Evolutionary conservation across 2,797 vertebrate species (phyloP).

Genomic region (Pseudochaenichthys georgianus): DNA sequence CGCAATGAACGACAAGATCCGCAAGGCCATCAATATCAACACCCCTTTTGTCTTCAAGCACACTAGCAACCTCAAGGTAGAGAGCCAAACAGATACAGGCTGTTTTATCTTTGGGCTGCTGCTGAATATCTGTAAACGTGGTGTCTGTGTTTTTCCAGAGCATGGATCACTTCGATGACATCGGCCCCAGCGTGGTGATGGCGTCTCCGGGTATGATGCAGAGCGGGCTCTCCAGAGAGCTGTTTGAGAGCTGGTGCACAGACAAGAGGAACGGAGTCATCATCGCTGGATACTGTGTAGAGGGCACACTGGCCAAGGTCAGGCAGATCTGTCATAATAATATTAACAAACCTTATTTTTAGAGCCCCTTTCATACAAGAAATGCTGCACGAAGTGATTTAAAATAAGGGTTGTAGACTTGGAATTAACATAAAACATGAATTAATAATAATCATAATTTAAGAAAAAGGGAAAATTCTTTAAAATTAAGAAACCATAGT

Average conservation of each 20-base stretch:
- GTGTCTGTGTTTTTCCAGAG: conserved; percentile 83
- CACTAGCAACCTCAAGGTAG: conserved; percentile 98
- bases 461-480: too few species aligned
- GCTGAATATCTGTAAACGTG: not conserved
- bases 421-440: too few species aligned
- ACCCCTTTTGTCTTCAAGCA: conserved; percentile 99
- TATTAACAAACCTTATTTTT: too few species aligned
- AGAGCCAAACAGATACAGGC: not conserved
- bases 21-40: conserved; percentile 98
- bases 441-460: too few species aligned
- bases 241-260: conserved; percentile 99
- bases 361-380: too few species aligned
- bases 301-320: conserved; percentile 97
- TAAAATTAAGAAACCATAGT: too few species aligned
- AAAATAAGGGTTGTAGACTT: too few species aligned
- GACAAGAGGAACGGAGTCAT: conserved; percentile 98
- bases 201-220: conserved; percentile 99
- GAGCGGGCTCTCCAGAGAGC: conserved; percentile 94
- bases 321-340: conserved; percentile 25
- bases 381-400: too few species aligned
- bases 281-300: conserved; percentile 97
- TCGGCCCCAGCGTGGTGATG: conserved; percentile 97
- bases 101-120: not conserved
- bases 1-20: conserved; percentile 99
- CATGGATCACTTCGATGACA: conserved; percentile 99